Conservation (phyloP, 2,113 vertebrate species). For the Lucifuga dentata region DNA sequence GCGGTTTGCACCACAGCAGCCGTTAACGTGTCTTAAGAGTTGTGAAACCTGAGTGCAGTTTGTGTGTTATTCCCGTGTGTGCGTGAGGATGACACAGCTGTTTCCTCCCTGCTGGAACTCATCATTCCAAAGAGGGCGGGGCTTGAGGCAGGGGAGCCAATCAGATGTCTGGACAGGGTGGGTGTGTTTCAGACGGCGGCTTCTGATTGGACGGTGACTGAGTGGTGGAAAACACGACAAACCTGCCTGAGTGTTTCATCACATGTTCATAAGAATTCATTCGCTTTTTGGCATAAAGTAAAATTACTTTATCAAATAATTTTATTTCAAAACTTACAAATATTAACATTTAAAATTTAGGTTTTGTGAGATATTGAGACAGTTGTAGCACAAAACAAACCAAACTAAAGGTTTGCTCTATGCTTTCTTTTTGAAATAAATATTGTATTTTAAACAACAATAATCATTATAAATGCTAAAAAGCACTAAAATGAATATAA, state of each 20-base stretch:
- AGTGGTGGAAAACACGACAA: constrained; percentile 40
- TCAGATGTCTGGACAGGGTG: constrained; percentile 43
- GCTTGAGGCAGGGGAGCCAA: constrained; percentile 47
- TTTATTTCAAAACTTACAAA: too few species aligned
- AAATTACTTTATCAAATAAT: too few species aligned
- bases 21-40: constrained; percentile 45
- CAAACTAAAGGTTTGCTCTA: too few species aligned
- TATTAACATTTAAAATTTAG: too few species aligned
- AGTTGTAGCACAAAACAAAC: too few species aligned
- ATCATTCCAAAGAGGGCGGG: constrained; percentile 30
- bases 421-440: too few species aligned
- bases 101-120: constrained; percentile 46
- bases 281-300: too few species aligned
- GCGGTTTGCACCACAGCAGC: constrained; percentile 58
- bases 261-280: constrained; percentile 24
- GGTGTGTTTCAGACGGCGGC: constrained; percentile 45
- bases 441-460: too few species aligned
- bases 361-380: too few species aligned
- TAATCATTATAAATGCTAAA: too few species aligned
- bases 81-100: constrained; percentile 56
- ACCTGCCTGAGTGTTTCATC: constrained; percentile 29
- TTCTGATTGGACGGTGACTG: constrained; percentile 56
- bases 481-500: too few species aligned
- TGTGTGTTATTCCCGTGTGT: constrained; percentile 6
- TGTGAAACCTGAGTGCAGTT: constrained; percentile 57